phyloP scores from a whole-genome alignment of 1,140 invertebrate species.

The Notospermus geniculatus region DNA sequence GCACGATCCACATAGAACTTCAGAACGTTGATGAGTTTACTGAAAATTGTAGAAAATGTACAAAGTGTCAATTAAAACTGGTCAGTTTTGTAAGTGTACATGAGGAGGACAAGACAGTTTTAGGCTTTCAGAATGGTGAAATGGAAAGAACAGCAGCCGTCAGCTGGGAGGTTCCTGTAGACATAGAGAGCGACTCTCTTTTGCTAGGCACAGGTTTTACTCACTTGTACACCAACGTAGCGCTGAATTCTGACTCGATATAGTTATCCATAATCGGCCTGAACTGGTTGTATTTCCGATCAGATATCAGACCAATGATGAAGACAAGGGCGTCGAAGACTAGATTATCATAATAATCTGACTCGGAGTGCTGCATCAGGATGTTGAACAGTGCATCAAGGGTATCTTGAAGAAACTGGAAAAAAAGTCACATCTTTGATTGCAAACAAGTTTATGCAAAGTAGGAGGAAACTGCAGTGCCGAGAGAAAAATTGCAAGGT shows the following conservation, averaged over 20 bases:
- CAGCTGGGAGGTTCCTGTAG: too few relatives aligned
- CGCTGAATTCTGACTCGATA: constrained; percentile 87
- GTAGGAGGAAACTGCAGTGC: neutral
- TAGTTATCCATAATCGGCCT: constrained; percentile 89
- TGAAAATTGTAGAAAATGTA: too few relatives aligned
- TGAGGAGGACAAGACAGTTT: neutral
- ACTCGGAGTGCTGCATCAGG: constrained; percentile 81
- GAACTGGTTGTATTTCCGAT: constrained; percentile 92
- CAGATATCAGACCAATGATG: constrained; percentile 82
- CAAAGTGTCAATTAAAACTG: constrained; percentile 18
- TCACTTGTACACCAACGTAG: constrained; percentile 88
- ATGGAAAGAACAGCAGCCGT: neutral
- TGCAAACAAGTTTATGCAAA: too few relatives aligned
- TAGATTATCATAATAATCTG: constrained; percentile 75
- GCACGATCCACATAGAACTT: constrained; percentile 62
- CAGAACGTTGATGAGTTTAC: constrained; percentile 65
- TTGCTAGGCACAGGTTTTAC: too few relatives aligned
- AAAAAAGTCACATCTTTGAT: constrained; percentile 15
- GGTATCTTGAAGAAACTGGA: constrained; percentile 82
- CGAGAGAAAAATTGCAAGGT: too few relatives aligned
- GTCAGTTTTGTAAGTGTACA: neutral
- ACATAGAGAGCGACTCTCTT: too few relatives aligned
- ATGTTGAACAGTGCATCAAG: constrained; percentile 91
- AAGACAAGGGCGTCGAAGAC: constrained; percentile 91
- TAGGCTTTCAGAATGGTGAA: too few relatives aligned